A percentile compares a stretch with the other conserved stretches of the same genome.
phyloP scores from a whole-genome alignment of 2,797 vertebrate genomes.

The Pampus argenteus region DNA sequence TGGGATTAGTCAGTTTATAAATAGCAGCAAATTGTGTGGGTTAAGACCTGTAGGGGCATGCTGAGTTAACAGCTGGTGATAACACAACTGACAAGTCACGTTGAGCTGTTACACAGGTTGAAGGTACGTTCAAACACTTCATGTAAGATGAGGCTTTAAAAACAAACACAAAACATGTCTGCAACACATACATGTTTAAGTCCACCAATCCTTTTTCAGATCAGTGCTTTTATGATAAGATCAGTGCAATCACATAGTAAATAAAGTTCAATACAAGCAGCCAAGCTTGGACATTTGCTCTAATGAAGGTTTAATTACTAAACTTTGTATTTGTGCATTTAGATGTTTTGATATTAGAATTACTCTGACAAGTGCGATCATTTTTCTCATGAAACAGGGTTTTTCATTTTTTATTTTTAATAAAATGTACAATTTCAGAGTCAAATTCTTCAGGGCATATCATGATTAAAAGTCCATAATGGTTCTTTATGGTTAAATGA shows the following conservation, averaged over 20 bases:
- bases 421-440: too few relatives aligned
- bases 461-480: too few relatives aligned
- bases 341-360: neutral
- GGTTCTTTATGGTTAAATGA: too few relatives aligned
- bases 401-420: too few relatives aligned
- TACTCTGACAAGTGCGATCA: too few relatives aligned
- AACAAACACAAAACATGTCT: neutral
- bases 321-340: neutral
- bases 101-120: neutral
- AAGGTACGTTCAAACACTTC: neutral
- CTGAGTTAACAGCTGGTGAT: conserved; percentile 45
- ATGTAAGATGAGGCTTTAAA: neutral
- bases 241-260: neutral
- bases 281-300: neutral
- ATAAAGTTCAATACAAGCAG: neutral
- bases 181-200: neutral
- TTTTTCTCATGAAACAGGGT: neutral
- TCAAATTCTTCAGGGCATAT: too few relatives aligned
- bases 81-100: conserved; percentile 35
- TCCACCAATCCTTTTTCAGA: neutral
- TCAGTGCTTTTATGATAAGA: neutral
- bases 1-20: conserved; percentile 60
- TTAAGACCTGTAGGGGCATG: conserved; percentile 8
- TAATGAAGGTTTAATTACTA: neutral
- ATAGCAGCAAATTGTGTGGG: conserved; percentile 49